Percentiles rank a stretch among this genome's conserved stretches.
Conservation (phyloP, 2,113 vertebrate species). For the Hypanus sabinus region DNA sequence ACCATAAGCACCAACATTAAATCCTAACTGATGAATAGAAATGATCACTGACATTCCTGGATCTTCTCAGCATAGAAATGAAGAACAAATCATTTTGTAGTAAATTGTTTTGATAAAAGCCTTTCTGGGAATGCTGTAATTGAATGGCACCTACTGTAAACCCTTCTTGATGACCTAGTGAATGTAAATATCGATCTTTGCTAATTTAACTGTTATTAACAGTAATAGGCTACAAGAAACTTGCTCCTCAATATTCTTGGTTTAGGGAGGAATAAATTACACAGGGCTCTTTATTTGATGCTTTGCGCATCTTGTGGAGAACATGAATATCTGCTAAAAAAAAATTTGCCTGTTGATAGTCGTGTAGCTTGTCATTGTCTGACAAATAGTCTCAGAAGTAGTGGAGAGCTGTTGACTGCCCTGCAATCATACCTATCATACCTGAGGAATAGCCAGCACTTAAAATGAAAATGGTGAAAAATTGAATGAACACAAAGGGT, state of each 20-base stretch:
- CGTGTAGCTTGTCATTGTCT: neutral
- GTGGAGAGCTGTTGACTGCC: neutral
- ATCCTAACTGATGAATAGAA: neutral
- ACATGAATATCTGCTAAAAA: neutral
- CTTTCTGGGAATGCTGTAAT: neutral
- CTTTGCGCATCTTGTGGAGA: neutral
- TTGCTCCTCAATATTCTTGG: neutral
- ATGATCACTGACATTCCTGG: neutral
- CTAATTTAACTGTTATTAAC: neutral
- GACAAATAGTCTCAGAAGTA: neutral
- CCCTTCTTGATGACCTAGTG: too few species aligned
- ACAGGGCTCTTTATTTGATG: neutral
- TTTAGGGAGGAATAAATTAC: neutral
- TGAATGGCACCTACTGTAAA: neutral
- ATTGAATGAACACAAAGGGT: too few species aligned
- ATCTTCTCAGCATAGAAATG: neutral
- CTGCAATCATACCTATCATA: neutral
- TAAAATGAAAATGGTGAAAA: too few species aligned
- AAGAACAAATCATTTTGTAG: neutral
- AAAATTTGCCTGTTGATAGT: neutral
- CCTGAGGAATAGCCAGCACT: neutral
- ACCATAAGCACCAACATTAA: neutral
- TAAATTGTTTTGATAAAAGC: neutral
- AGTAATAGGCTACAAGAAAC: neutral
- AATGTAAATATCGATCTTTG: neutral